Evolutionary conservation across 2,113 vertebrate genomes (phyloP).

Genomic region (Cyanoderma ruficeps): DNA sequence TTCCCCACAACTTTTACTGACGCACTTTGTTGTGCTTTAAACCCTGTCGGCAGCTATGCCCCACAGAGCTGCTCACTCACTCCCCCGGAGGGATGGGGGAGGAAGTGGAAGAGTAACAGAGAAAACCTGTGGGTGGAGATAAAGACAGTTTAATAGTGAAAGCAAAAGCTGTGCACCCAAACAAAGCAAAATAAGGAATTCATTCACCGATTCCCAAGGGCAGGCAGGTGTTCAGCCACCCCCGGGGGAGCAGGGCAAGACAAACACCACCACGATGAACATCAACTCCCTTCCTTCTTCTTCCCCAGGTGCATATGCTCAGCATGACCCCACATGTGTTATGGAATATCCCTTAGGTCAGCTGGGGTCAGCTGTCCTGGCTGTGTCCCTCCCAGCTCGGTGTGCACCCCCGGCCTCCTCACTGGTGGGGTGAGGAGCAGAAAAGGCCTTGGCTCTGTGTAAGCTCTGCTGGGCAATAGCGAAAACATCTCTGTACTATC

Average conservation of each 20-base stretch:
- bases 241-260: neutral
- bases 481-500: neutral
- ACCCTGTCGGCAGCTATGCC: rapidly evolving
- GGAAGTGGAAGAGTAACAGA: neutral
- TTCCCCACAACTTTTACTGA: neutral
- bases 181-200: neutral
- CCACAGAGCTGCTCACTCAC: neutral
- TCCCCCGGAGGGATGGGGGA: neutral
- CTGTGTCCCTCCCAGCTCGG: neutral
- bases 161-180: neutral
- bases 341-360: neutral
- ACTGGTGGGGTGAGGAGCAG: neutral
- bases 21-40: neutral
- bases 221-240: neutral
- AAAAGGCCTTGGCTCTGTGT: neutral
- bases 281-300: neutral
- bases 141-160: neutral
- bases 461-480: neutral
- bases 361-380: neutral
- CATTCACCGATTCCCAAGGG: neutral
- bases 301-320: neutral
- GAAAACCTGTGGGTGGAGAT: neutral
- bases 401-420: neutral
- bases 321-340: rapidly evolving
- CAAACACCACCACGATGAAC: neutral